Evolutionary conservation across 2,888 invertebrate species (phyloP).

Genomic region (Hanleya hanleyi): DNA sequence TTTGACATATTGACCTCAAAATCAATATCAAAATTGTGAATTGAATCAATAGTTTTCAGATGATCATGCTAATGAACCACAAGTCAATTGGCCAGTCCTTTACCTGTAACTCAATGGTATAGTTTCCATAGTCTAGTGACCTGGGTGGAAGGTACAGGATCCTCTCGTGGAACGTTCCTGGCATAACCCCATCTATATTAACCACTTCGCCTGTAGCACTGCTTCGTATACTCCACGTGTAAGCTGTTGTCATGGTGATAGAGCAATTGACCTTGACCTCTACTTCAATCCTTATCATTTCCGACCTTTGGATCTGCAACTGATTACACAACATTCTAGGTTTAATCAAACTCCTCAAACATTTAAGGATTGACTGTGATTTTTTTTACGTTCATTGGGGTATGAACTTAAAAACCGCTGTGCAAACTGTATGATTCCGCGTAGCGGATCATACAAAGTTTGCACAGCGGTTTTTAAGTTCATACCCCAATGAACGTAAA

Average conservation of each 20-base stretch:
- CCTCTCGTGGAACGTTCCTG: conserved; percentile 36
- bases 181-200: conserved; percentile 4
- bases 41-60: not conserved
- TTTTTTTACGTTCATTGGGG: too few relatives aligned
- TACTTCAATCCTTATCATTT: conserved; percentile 53
- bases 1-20: too few relatives aligned
- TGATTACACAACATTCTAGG: not conserved
- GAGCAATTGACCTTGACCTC: conserved; percentile 57
- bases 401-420: too few relatives aligned
- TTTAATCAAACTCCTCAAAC: too few relatives aligned
- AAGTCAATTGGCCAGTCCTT: conserved; percentile 11
- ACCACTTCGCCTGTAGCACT: conserved; percentile 7
- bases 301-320: conserved; percentile 32
- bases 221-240: conserved; percentile 52
- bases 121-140: conserved; percentile 53
- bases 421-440: too few relatives aligned
- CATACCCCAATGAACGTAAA: too few relatives aligned
- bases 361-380: too few relatives aligned
- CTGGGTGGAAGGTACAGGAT: conserved; percentile 55
- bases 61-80: not conserved
- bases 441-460: too few relatives aligned
- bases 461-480: too few relatives aligned
- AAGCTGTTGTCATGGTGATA: conserved; percentile 44
- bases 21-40: too few relatives aligned
- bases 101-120: conserved; percentile 60